Conservation (phyloP, 92 coral and sea anemone genomes). For the Isaurus tuberculatus region DNA sequence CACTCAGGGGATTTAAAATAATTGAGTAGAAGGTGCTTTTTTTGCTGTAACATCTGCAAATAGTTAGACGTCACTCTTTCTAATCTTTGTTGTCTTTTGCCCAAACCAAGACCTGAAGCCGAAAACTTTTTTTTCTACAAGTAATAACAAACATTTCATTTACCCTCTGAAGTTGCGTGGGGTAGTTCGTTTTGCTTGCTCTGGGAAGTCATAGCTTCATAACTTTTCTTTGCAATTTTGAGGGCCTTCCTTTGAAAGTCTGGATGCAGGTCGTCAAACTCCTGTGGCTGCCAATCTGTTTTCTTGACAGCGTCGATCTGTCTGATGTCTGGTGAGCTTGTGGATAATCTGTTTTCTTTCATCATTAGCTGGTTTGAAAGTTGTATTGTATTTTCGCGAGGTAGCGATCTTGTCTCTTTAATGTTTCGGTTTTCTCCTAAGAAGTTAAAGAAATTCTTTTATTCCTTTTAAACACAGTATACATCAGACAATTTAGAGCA, state of each 20-base stretch:
- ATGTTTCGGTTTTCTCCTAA: background rate
- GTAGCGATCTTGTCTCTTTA: background rate
- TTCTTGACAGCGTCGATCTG: background rate
- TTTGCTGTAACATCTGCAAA: too few species aligned
- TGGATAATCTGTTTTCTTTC: background rate
- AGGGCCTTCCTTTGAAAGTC: constrained; percentile 17
- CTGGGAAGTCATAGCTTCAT: background rate
- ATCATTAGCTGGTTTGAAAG: background rate
- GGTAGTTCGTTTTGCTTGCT: background rate
- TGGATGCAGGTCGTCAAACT: constrained; percentile 16
- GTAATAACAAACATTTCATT: too few species aligned
- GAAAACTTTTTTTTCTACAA: too few species aligned
- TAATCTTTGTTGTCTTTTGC: too few species aligned
- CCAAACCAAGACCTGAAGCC: too few species aligned
- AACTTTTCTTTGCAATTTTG: background rate
- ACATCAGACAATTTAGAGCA: background rate
- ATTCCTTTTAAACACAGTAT: background rate
- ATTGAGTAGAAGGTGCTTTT: too few species aligned
- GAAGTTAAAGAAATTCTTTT: background rate
- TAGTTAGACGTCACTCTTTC: too few species aligned
- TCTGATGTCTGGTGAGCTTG: constrained; percentile 15
- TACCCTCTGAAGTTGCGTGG: too few species aligned
- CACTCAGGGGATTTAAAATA: too few species aligned
- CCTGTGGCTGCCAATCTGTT: constrained; percentile 21
- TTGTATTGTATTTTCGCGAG: background rate